Evolutionary conservation across 2,797 vertebrate genomes (phyloP), one percentile per base, ranked within the genome.

Genomic region (Catamblyrhynchus diadema): DNA sequence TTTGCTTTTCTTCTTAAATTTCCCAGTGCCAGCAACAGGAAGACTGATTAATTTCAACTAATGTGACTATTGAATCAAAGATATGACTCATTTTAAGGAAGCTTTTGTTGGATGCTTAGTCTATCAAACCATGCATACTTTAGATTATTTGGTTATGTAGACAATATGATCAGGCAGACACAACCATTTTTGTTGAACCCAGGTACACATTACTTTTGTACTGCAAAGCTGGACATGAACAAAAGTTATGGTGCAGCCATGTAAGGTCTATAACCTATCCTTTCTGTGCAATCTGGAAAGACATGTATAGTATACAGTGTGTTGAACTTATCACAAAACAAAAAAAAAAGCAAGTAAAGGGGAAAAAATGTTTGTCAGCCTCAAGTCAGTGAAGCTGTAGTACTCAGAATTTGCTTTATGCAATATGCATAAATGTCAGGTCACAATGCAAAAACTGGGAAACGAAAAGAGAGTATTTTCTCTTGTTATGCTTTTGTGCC

Each of bases 11-110:
- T 77, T 94, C 92, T 80, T 91, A 47, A 80, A 82, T 92, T 95
- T 94, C 78, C 85, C 59, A 94, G 57, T 27, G 19, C 67, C 84
- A 94, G 84, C 91, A 95, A 95, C 85, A 95, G 94, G 90, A 95
- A 97, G 95, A 89, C 83, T 97, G 96, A 97, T 86, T 97, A 92
- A 96, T 62, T 81, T 91, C 86, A 94, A 93, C 82, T 96, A 97
- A 96, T 81, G 78, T 91, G 81, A 93, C 71, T 95, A 70, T 87
- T 95, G 86, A 96, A 90, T 89, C 95, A 96, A 97, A 97, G 41
- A 96, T 87, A 95, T 94, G 97, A 98, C 88, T 97, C 92, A 95
- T 91, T 94, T 96, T 75, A 97, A 92, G 83, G 77, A 96, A 91
- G 91, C 82, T 95, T 97, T 97, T 96, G 82, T 91, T 96, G 79